Evolutionary conservation across 1,140 invertebrate species (phyloP).

Genomic region (Lepeophtheirus salmonis): DNA sequence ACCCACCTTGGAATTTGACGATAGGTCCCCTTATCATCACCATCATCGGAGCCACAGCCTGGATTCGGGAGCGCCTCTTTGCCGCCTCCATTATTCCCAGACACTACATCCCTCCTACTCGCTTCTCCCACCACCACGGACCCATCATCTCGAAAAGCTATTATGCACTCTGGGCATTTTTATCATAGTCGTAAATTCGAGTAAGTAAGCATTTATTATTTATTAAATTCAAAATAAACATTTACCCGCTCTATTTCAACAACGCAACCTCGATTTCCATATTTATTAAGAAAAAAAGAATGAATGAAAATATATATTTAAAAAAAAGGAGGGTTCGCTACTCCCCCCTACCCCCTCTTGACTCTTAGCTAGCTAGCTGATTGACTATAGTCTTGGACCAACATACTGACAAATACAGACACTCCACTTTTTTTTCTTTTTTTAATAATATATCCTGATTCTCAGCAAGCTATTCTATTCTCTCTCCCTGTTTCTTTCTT

Average conservation of each 20-base stretch:
- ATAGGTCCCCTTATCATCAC: constrained; percentile 2
- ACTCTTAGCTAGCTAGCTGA: constrained; percentile 12
- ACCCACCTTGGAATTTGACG: background rate
- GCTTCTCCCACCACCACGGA: constrained; percentile 5
- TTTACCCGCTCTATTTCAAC: constrained; percentile 15
- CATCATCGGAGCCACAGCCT: constrained; percentile 7
- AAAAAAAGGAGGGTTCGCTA: constrained; percentile 4
- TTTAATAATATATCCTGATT: background rate
- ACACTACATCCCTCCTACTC: background rate
- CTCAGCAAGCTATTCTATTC: background rate
- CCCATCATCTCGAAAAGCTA: background rate
- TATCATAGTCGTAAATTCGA: constrained; percentile 18
- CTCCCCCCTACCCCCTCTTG: constrained; percentile 14
- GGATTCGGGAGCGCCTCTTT: constrained; percentile 15
- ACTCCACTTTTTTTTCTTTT: background rate
- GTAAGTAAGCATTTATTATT: constrained; percentile 16
- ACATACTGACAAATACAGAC: too few species aligned
- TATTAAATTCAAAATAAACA: background rate
- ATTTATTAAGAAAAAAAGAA: background rate
- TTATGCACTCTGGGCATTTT: background rate
- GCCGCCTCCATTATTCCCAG: constrained; percentile 1
- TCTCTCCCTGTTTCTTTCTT: constrained; percentile 15
- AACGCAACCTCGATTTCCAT: background rate
- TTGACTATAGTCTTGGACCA: too few species aligned
- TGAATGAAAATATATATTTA: background rate